Evolutionary conservation across 2,113 vertebrate genomes (phyloP).

Genomic region (Corvus moneduloides): DNA sequence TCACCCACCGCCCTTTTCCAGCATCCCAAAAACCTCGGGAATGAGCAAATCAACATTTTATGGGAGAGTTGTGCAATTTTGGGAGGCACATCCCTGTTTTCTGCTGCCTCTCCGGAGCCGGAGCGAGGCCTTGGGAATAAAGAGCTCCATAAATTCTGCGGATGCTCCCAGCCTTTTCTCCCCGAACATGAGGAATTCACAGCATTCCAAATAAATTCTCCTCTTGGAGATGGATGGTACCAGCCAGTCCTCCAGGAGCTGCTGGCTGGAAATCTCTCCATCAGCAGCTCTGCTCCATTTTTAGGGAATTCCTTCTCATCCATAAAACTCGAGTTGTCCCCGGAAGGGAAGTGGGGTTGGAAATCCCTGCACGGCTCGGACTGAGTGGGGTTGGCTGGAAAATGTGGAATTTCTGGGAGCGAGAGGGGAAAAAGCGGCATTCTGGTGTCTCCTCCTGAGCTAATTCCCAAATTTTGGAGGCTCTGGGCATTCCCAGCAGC

Average conservation of each 20-base stretch:
- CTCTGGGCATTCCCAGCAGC: background rate
- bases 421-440: background rate
- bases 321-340: background rate
- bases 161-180: background rate
- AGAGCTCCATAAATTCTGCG: background rate
- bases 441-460: accelerated
- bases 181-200: background rate
- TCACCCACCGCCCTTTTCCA: background rate
- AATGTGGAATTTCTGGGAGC: background rate
- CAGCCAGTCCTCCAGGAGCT: background rate
- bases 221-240: background rate
- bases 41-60: background rate
- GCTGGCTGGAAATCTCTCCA: background rate
- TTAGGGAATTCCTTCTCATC: background rate
- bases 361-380: accelerated
- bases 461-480: background rate
- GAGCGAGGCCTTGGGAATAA: background rate
- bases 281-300: background rate
- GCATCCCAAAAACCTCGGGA: background rate
- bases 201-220: background rate
- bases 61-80: background rate
- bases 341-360: background rate
- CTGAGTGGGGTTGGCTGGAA: background rate
- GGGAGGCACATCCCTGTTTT: background rate
- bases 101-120: accelerated